Conservation (phyloP, 2,797 vertebrate genomes). For the Melanotaenia boesemani region DNA sequence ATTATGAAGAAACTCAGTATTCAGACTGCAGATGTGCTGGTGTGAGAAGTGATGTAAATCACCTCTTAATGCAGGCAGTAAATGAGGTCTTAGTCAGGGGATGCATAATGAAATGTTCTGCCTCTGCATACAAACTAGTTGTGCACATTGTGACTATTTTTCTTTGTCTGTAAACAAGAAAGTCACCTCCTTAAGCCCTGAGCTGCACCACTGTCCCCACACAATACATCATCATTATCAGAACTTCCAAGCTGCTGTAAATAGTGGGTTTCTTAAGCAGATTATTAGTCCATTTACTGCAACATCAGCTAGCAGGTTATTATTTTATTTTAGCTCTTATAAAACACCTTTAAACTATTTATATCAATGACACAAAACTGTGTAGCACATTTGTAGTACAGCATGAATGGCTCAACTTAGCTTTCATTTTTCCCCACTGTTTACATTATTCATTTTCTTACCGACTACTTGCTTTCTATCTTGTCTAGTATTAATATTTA, state of each 20-base stretch:
- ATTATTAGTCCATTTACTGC: background rate
- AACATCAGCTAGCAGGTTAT: background rate
- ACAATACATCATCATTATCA: slow-evolving; percentile 12
- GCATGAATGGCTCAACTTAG: too few species aligned
- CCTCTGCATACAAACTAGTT: slow-evolving; percentile 8
- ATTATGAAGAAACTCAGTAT: slow-evolving; percentile 5
- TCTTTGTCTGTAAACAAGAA: slow-evolving; percentile 2
- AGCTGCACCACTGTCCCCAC: slow-evolving; percentile 11
- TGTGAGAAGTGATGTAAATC: slow-evolving; percentile 10
- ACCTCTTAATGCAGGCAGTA: background rate
- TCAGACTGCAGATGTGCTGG: background rate
- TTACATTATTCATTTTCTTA: background rate
- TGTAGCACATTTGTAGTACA: background rate
- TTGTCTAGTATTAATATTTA: background rate
- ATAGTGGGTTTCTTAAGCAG: background rate
- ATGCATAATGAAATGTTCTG: slow-evolving; percentile 2
- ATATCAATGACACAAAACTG: background rate
- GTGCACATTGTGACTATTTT: background rate
- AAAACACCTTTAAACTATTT: slow-evolving; percentile 3
- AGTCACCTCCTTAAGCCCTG: background rate
- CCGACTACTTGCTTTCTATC: background rate
- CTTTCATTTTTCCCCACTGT: background rate
- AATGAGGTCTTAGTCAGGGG: slow-evolving; percentile 8
- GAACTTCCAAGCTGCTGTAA: background rate
- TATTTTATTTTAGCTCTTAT: background rate